A percentile compares a stretch with the other conserved stretches of the same genome.
Conservation (phyloP, 2,113 vertebrate genomes). For the Redunca redunca region DNA sequence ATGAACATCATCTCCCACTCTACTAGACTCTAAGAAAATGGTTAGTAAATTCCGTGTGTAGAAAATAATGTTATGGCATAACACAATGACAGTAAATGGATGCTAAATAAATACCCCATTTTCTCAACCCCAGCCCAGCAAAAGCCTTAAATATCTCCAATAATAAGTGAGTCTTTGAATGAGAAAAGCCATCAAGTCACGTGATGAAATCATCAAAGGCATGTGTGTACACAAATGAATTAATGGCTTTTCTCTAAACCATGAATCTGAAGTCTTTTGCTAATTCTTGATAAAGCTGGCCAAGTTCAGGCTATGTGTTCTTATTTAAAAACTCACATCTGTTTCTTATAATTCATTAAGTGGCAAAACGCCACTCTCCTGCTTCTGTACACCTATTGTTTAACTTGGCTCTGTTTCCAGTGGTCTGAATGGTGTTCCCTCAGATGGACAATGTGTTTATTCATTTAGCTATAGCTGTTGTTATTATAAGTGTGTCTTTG, state of each 20-base stretch:
- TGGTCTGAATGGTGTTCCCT: constrained; percentile 1
- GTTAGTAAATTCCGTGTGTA: background rate
- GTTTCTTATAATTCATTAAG: constrained; percentile 46
- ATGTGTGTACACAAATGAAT: background rate
- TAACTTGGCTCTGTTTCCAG: constrained; percentile 22
- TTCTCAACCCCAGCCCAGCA: background rate
- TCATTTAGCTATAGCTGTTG: constrained; percentile 18
- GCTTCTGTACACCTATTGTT: constrained; percentile 31
- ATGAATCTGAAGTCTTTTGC: background rate
- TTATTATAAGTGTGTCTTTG: constrained; percentile 17
- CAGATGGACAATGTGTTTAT: constrained; percentile 42
- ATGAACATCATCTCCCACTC: background rate
- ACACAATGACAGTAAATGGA: background rate
- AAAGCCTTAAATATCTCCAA: background rate
- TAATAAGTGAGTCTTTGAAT: background rate
- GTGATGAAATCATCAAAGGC: background rate
- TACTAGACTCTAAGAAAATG: background rate
- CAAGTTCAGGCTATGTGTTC: background rate
- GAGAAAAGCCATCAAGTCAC: constrained; percentile 29
- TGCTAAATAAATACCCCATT: background rate
- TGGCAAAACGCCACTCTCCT: constrained; percentile 39
- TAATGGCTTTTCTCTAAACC: background rate
- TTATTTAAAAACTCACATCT: background rate
- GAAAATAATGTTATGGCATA: background rate
- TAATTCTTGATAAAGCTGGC: constrained; percentile 8